Percentiles rank a stretch among this genome's conserved stretches.
phyloP scores from a whole-genome alignment of 2,797 vertebrate genomes.

The Enteromius anoplus region DNA sequence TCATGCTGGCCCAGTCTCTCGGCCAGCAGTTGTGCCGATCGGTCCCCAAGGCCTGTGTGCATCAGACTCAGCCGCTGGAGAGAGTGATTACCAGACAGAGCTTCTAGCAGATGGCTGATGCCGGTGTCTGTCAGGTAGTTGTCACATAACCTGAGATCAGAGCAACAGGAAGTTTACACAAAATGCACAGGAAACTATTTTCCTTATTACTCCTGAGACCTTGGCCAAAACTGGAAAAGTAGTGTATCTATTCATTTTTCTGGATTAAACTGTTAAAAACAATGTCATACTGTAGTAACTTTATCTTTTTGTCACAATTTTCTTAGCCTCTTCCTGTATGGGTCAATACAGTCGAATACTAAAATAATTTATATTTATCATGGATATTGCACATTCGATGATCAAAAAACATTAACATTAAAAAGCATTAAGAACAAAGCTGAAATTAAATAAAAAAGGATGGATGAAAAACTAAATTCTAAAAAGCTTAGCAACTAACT shows the following conservation, averaged over 20 bases:
- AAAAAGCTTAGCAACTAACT: background rate
- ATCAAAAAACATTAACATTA: too few relatives aligned
- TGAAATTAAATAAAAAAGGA: background rate
- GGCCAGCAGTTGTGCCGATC: conserved; percentile 79
- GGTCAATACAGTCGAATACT: background rate
- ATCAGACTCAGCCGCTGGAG: conserved; percentile 86
- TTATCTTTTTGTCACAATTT: background rate
- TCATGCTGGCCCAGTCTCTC: conserved; percentile 75
- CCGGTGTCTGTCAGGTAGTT: conserved; percentile 85
- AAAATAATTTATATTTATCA: background rate
- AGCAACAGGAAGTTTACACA: conserved; percentile 12
- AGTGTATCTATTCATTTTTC: background rate
- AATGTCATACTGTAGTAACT: background rate
- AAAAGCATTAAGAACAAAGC: background rate
- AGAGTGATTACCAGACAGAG: conserved; percentile 81
- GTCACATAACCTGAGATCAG: conserved; percentile 79
- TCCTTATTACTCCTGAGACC: background rate
- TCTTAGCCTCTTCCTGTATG: background rate
- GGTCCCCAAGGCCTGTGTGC: conserved; percentile 86
- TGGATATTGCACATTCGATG: background rate
- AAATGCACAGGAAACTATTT: background rate
- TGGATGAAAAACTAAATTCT: background rate
- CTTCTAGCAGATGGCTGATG: conserved; percentile 78
- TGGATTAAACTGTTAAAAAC: background rate
- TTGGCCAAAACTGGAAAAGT: background rate